Evolutionary conservation across 1,140 invertebrate genomes (phyloP).

Genomic region (Philopotamus ludificatus): DNA sequence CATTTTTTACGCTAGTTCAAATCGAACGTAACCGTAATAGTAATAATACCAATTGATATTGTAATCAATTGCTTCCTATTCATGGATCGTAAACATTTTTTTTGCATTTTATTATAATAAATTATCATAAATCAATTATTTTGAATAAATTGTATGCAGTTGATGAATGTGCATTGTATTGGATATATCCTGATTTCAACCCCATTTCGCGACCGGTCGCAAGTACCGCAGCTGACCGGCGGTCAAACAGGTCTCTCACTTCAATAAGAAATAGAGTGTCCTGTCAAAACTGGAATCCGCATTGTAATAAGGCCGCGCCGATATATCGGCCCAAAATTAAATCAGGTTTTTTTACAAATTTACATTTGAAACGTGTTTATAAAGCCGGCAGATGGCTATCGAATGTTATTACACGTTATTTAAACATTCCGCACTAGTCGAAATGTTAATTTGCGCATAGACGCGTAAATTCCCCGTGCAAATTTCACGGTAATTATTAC

Average conservation of each 20-base stretch:
- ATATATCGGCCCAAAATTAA: slow-evolving; percentile 8
- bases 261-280: slow-evolving; percentile 5
- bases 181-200: slow-evolving; percentile 9
- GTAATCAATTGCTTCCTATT: too few relatives aligned
- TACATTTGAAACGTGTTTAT: slow-evolving; percentile 18
- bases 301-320: slow-evolving; percentile 13
- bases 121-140: too few relatives aligned
- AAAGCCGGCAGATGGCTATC: not conserved
- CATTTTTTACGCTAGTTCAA: too few relatives aligned
- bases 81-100: too few relatives aligned
- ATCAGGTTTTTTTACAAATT: slow-evolving; percentile 17
- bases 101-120: too few relatives aligned
- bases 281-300: slow-evolving; percentile 17
- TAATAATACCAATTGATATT: too few relatives aligned
- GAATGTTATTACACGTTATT: not conserved
- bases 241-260: slow-evolving; percentile 16
- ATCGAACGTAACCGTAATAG: too few relatives aligned
- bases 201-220: not conserved
- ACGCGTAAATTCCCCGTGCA: not conserved
- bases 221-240: slow-evolving; percentile 11
- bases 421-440: not conserved
- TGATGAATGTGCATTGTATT: too few relatives aligned
- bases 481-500: slow-evolving; percentile 20
- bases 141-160: too few relatives aligned
- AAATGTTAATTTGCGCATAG: not conserved